Evolutionary conservation across 1,140 invertebrate genomes (phyloP).

Genomic region (Armadillidium nasatum): DNA sequence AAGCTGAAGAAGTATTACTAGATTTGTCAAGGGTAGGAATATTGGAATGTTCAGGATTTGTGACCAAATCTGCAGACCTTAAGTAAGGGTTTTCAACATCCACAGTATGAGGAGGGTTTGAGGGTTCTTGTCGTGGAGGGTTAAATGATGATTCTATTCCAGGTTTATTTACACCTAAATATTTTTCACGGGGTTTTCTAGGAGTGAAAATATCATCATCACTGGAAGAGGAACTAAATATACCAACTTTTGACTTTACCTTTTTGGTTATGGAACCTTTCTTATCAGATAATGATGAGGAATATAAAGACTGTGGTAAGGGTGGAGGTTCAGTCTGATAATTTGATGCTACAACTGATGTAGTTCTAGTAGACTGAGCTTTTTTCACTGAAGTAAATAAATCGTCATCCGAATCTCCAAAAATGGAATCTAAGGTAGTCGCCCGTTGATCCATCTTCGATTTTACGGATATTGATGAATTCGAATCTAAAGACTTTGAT

Average conservation of each 20-base stretch:
- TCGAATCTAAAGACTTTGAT: too few relatives aligned
- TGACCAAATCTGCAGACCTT: too few relatives aligned
- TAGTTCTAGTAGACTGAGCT: neutral
- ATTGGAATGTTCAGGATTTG: too few relatives aligned
- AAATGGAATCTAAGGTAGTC: neutral
- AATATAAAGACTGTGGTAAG: conserved; percentile 1
- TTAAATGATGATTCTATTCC: too few relatives aligned
- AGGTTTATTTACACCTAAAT: too few relatives aligned
- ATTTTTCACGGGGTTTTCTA: neutral
- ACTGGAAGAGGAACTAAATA: conserved; percentile 2
- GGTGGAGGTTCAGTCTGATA: conserved; percentile 31
- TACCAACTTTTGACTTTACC: neutral
- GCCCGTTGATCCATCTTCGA: neutral
- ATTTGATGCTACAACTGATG: neutral
- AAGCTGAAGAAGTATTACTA: too few relatives aligned
- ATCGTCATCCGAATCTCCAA: neutral
- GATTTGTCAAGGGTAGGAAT: too few relatives aligned
- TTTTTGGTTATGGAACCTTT: neutral
- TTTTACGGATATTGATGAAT: neutral
- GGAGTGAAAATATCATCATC: conserved; percentile 14
- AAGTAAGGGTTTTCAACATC: too few relatives aligned
- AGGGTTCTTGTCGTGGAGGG: too few relatives aligned
- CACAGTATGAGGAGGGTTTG: too few relatives aligned
- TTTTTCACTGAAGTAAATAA: neutral
- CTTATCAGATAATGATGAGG: neutral